Evolutionary conservation across 2,113 vertebrate genomes (phyloP).

Genomic region (Neotragus moschatus): DNA sequence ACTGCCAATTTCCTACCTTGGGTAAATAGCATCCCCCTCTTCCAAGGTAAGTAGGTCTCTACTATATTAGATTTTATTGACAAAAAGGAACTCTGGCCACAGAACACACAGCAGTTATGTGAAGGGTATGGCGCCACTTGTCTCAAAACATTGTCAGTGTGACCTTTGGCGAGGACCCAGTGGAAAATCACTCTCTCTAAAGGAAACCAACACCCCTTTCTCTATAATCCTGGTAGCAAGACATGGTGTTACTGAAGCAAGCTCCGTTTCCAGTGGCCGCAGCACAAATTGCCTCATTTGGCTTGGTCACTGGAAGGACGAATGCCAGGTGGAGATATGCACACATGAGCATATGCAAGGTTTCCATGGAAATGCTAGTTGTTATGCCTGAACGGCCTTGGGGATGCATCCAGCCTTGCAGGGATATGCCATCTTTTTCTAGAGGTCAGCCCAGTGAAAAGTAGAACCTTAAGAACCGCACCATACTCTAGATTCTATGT

Average conservation of each 20-base stretch:
- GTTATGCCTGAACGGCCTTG: neutral
- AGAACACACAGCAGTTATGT: conserved; percentile 45
- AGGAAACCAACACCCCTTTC: neutral
- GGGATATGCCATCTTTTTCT: neutral
- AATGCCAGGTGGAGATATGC: neutral
- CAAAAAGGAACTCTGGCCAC: conserved; percentile 41
- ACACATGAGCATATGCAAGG: neutral
- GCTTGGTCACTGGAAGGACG: neutral
- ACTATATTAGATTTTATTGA: conserved; percentile 68
- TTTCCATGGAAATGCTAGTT: conserved; percentile 52
- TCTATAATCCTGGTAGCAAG: neutral
- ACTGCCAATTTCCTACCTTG: conserved; percentile 61
- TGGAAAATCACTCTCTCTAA: conserved; percentile 38
- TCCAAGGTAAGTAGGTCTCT: conserved; percentile 56
- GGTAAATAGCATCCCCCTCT: conserved; percentile 67
- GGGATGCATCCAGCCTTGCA: neutral
- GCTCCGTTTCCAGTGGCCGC: neutral
- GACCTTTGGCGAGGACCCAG: conserved; percentile 51
- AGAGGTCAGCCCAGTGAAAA: conserved; percentile 18
- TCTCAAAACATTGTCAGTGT: conserved; percentile 52
- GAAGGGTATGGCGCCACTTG: conserved; percentile 44
- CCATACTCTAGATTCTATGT: neutral
- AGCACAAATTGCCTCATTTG: conserved; percentile 42
- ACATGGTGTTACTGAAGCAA: neutral
- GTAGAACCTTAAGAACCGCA: neutral